phyloP scores from a whole-genome alignment of 2,797 vertebrate species.

The Amblyopsis hoosieri region DNA sequence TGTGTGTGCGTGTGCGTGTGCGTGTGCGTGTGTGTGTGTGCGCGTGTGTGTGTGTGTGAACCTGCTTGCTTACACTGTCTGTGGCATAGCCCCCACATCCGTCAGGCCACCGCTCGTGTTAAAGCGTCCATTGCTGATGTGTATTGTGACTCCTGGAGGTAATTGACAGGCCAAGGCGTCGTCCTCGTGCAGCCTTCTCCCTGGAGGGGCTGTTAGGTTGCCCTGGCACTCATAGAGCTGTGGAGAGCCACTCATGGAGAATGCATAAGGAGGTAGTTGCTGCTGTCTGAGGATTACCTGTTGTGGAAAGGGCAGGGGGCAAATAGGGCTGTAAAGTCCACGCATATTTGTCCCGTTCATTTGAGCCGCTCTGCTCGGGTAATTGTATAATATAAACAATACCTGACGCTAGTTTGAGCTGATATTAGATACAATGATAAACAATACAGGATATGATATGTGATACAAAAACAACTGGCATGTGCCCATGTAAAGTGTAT shows the following conservation, averaged over 20 bases:
- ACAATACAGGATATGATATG: no score
- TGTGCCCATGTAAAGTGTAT: background rate
- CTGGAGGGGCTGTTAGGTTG: slow-evolving; percentile 65
- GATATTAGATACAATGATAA: no score
- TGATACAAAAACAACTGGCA: no score
- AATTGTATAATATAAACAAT: background rate
- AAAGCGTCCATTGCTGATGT: slow-evolving; percentile 12
- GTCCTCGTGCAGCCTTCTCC: slow-evolving; percentile 60
- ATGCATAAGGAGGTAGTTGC: slow-evolving; percentile 64
- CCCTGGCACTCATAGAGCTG: slow-evolving; percentile 31
- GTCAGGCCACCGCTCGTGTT: background rate
- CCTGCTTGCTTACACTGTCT: no score
- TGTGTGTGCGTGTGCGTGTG: slow-evolving; percentile 1
- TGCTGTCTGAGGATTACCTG: slow-evolving; percentile 59
- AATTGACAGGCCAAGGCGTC: slow-evolving; percentile 61
- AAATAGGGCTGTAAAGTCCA: slow-evolving; percentile 45
- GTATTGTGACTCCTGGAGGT: slow-evolving; percentile 56
- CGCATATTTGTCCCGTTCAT: slow-evolving; percentile 19
- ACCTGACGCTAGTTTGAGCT: background rate
- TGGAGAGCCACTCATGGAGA: slow-evolving; percentile 64
- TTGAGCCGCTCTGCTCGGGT: slow-evolving; percentile 8
- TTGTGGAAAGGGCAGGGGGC: slow-evolving; percentile 26
- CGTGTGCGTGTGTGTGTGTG: slow-evolving; percentile 1
- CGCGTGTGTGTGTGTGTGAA: slow-evolving; percentile 1
- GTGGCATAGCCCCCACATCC: no score